Conservation (phyloP, 1,140 invertebrate genomes). For the Drosophila saltans region DNA sequence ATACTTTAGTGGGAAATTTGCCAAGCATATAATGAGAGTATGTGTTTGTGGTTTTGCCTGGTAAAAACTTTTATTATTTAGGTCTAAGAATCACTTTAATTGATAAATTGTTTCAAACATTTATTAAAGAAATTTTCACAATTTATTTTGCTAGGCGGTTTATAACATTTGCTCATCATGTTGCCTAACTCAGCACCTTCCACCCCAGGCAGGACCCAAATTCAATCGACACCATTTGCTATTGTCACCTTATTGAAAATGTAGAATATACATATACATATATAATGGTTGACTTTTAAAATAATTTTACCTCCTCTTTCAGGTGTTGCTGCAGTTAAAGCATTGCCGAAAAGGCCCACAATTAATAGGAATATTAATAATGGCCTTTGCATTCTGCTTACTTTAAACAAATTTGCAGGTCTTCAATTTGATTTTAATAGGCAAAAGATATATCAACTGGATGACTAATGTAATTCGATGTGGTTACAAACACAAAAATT, state of each 20-base stretch:
- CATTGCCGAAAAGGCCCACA: not conserved
- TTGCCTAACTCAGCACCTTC: not conserved
- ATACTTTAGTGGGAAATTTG: conserved; percentile 41
- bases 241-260: not conserved
- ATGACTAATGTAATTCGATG: not conserved
- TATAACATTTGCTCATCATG: not conserved
- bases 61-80: conserved; percentile 35
- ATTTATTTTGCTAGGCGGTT: not conserved
- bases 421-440: not conserved
- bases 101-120: not conserved
- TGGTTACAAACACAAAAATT: not conserved
- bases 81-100: not conserved
- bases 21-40: conserved; percentile 37
- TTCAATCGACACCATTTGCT: conserved; percentile 8
- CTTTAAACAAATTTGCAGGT: not conserved
- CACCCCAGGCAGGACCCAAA: not conserved
- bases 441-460: not conserved
- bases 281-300: too few relatives aligned
- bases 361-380: not conserved
- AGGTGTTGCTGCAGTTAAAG: not conserved
- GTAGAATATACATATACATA: too few relatives aligned
- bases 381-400: not conserved
- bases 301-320: not conserved
- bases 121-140: conserved; percentile 1
- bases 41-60: conserved; percentile 10